phyloP scores from a whole-genome alignment of 2,797 vertebrate species.

The Diplodus puntazzo region DNA sequence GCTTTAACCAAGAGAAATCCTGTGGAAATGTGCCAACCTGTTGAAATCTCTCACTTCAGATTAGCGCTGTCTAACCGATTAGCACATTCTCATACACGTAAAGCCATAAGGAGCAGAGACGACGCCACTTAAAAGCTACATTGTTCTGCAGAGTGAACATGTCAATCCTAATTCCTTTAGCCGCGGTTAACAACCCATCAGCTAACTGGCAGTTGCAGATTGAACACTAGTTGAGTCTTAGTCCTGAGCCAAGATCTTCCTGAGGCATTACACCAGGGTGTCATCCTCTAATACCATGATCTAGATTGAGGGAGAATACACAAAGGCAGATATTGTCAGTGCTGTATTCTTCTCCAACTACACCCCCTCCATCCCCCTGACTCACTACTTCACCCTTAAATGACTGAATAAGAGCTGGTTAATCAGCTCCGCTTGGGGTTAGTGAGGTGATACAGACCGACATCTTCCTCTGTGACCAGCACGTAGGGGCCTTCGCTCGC shows the following conservation, averaged over 20 bases:
- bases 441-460: conserved; percentile 89
- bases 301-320: conserved; percentile 73
- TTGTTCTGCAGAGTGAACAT: conserved; percentile 83
- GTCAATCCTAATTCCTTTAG: conserved; percentile 83
- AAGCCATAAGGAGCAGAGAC: conserved; percentile 56
- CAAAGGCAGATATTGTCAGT: conserved; percentile 74
- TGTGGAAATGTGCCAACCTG: conserved; percentile 59
- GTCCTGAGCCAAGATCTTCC: conserved; percentile 78
- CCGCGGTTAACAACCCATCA: conserved; percentile 77
- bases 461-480: conserved; percentile 83
- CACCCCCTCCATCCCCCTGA: conserved; percentile 25
- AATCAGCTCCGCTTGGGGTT: conserved; percentile 92
- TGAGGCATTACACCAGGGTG: conserved; percentile 77
- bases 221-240: conserved; percentile 72
- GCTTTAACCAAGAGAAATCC: conserved; percentile 58
- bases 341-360: conserved; percentile 33
- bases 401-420: conserved; percentile 93
- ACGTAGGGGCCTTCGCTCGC: conserved; percentile 77
- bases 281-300: conserved; percentile 80
- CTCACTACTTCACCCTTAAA: conserved; percentile 66
- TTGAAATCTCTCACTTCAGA: conserved; percentile 73
- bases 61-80: conserved; percentile 69
- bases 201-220: conserved; percentile 68
- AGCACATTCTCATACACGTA: conserved; percentile 63
- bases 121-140: conserved; percentile 77